phyloP scores from a whole-genome alignment of 2,888 invertebrate genomes.

The Drosophila atripex region DNA sequence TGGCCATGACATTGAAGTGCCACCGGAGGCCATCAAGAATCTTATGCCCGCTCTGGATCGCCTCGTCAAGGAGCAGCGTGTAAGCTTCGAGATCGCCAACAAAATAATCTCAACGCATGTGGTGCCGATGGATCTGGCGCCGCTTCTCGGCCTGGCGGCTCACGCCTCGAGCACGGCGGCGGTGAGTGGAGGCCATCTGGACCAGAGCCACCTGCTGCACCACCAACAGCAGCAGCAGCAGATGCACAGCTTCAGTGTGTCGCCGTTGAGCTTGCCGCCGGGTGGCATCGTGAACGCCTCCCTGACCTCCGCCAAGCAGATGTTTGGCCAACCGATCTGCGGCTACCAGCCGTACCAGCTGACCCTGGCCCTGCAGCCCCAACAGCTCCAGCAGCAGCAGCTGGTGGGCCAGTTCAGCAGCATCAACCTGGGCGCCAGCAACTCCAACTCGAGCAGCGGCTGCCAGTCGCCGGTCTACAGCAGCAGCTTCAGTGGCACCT shows the following conservation, averaged over 20 bases:
- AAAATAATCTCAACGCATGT: slow-evolving; percentile 84
- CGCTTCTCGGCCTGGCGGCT: slow-evolving; percentile 85
- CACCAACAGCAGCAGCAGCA: slow-evolving; percentile 67
- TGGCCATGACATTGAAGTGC: slow-evolving; percentile 82
- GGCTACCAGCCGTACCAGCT: slow-evolving; percentile 61
- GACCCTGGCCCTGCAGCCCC: slow-evolving; percentile 31
- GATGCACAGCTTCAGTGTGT: slow-evolving; percentile 82
- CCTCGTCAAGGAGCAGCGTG: slow-evolving; percentile 84
- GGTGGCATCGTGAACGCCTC: slow-evolving; percentile 59
- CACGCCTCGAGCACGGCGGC: slow-evolving; percentile 84
- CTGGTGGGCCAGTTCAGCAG: slow-evolving; percentile 79
- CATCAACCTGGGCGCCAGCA: slow-evolving; percentile 69
- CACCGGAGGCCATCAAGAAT: slow-evolving; percentile 84
- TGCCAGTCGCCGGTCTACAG: slow-evolving; percentile 85
- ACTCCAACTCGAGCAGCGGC: slow-evolving; percentile 79
- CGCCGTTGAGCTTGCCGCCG: slow-evolving; percentile 79
- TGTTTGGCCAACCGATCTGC: slow-evolving; percentile 68
- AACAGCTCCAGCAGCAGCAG: slow-evolving; percentile 56
- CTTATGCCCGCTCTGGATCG: slow-evolving; percentile 84
- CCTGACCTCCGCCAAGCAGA: slow-evolving; percentile 66
- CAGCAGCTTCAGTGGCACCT: slow-evolving; percentile 80
- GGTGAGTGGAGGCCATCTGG: slow-evolving; percentile 78
- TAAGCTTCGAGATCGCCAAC: slow-evolving; percentile 83
- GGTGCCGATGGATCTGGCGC: slow-evolving; percentile 85
- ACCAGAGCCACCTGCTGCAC: slow-evolving; percentile 50